Base-by-base conservation (phyloP, 2,797 vertebrate species). In the Bradypodion pumilum region DNA sequence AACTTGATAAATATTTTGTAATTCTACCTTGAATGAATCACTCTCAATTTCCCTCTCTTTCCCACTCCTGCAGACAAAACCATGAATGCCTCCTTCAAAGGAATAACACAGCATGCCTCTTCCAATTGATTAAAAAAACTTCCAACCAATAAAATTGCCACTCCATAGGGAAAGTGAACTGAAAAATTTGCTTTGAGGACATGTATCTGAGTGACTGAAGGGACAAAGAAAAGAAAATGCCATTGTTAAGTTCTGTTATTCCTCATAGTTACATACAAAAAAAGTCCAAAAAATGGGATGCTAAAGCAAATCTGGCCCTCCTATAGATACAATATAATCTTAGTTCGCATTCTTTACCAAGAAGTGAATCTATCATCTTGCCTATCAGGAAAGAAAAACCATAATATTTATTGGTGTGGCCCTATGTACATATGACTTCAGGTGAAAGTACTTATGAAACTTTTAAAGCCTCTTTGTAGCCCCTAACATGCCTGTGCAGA, bases 121-220 rank as follows among this genome's bases (percentile, higher is more conserved):
- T 84, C 85, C 49, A 0, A 2, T 35, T 12, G 0, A 0, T 62
- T 0, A 0, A 1, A 29, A 29, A 9, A 40, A 88, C 37, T 1
- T 70, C 13, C 49, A n/a, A 3, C 0, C 81, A 70, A 79, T 87
- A 56, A 56, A 78, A 76, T 66, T 56, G 21, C n/a, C 46, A 72
- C 16, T 59, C 1, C 10, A 66, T 59, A 27, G 23, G 68, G 74
- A 60, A 0, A 0, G 2, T 1, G 2, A 62, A 5, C 27, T 7
- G 32, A 70, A 82, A 0, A 0, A 25, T 23, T 35, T 78, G 46
- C n/a, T 40, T 44, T n/a, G 75, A 49, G 12, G 52, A 68, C 25
- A 65, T 2, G 21, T 66, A 56, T 10, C 32, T 12, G 16, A 85
- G 13, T 9, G n/a, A 69, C 68, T 75, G 40, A 46, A 42, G n/a